Conservation (phyloP, 2,113 vertebrate species). For the Drymodes brunneopygia region DNA sequence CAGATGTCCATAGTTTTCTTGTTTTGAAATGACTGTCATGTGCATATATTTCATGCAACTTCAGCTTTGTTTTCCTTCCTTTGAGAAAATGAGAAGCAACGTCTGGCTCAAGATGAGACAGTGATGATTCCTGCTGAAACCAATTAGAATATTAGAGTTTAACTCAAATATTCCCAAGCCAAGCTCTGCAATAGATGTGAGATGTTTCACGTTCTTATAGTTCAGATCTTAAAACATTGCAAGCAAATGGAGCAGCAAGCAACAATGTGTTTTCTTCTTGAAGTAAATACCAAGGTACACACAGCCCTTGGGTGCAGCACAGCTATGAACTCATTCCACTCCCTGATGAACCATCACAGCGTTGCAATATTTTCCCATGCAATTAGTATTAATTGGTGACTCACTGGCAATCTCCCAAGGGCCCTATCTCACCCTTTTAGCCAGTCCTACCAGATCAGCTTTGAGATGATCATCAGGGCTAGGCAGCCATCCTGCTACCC, state of each 20-base stretch:
- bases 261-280: neutral
- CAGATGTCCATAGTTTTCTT: neutral
- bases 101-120: neutral
- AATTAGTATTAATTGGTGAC: constrained; percentile 52
- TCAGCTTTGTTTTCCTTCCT: neutral
- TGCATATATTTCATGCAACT: neutral
- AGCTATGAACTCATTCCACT: neutral
- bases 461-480: neutral
- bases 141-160: neutral
- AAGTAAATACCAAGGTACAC: neutral
- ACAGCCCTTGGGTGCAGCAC: neutral
- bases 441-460: neutral
- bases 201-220: neutral
- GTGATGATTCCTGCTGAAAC: neutral
- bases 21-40: neutral
- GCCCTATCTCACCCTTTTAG: neutral
- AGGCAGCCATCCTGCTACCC: neutral
- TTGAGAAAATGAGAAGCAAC: neutral
- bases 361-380: neutral
- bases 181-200: neutral
- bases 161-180: neutral
- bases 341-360: neutral
- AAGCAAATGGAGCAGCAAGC: neutral
- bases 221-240: neutral
- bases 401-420: neutral